Evolutionary conservation across 2,113 vertebrate species (phyloP), one percentile per base, ranked within the genome.

Genomic region (Gallinago media): DNA sequence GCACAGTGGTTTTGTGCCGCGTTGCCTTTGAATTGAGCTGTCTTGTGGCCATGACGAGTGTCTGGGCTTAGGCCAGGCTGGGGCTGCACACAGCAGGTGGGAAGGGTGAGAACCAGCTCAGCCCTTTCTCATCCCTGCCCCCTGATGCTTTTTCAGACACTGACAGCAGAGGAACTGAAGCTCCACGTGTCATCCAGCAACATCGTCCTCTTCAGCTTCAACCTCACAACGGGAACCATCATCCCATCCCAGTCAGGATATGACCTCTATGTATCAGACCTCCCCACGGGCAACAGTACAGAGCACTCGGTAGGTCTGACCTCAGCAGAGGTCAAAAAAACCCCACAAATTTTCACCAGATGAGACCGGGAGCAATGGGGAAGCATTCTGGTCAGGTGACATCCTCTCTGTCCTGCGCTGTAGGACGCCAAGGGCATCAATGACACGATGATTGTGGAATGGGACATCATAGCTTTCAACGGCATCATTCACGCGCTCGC

Each of bases 401-500:
- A 42, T 15, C 42, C 7, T 26, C 49, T 61, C 80, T 85, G 86
- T 88, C 79, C 75, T 61, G 47, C 50, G 38, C 32, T 72, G 42
- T 56, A 98, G 99, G 97, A 84, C 10, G 91, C 70, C 11, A 99
- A 98, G 88, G 47, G 98, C 63, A 98, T 99, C 91, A 99, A 99
- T 84, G 86, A 98, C 67, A 98, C 96, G 7, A 75, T 85, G 36
- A 96, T 99, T 50, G 46, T 99, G 68, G 75, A 97, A 14, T 99
- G 99, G 99, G 98, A 99, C 97, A 99, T 99, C 76, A 11, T 98
- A 15, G 98, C 99, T 15, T 98, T 97, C 66, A 99, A 99, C 2
- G 99, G 99, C 54, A 98, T 99, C 91, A 99, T 99, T 88, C 99
- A 99, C 1, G 95, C 98, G 38, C 98, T 99, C 6, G 98, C 98